Base-by-base conservation (phyloP, 2,888 invertebrate species). In the Andrena fulva region DNA sequence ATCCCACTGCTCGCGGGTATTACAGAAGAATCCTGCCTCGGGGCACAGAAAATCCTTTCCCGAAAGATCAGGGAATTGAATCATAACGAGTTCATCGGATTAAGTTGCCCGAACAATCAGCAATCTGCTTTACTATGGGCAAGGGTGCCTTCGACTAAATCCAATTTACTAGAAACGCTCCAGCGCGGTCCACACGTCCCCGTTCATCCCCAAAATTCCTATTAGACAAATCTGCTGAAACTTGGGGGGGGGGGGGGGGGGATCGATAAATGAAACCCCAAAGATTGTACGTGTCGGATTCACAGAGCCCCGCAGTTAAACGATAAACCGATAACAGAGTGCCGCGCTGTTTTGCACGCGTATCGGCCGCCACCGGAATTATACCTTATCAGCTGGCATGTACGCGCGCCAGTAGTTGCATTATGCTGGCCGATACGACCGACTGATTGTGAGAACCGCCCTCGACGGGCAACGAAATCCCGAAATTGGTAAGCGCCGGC, bases 371-470 rank as follows among this genome's bases (percentile, higher is more conserved):
- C 27, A 27, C 56, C 42, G 56, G 56, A 69, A 27, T 68, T 35
- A 68, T 35, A 33, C 54, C 42, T 69, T 69, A 69, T 69, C 69
- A 69, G 69, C 29, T 42, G 7, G n/a, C 42, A 16, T 42, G 56
- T 69, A 29, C 42, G n/a, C 7, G 42, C 27, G 8, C 42, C 56
- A 16, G 59, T 59, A 27, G 27, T 5, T 10, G 31, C 16, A n/a
- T 67, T 29, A 27, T 29, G 10, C 27, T 27, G 59, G 27, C 10
- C 42, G 56, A 42, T 27, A 42, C 56, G 6, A 1, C 56, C 2
- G 42, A n/a, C 42, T 16, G 42, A 42, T 42, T 42, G 35, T n/a
- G 20, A 27, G 42, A 42, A 33, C 35, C 27, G 20, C 27, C 10
- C 29, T 42, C n/a, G 29, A 35, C 42, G 7, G 56, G 42, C 42